Evolutionary conservation across 2,113 vertebrate species (phyloP).

Genomic region (Daubentonia madagascariensis): DNA sequence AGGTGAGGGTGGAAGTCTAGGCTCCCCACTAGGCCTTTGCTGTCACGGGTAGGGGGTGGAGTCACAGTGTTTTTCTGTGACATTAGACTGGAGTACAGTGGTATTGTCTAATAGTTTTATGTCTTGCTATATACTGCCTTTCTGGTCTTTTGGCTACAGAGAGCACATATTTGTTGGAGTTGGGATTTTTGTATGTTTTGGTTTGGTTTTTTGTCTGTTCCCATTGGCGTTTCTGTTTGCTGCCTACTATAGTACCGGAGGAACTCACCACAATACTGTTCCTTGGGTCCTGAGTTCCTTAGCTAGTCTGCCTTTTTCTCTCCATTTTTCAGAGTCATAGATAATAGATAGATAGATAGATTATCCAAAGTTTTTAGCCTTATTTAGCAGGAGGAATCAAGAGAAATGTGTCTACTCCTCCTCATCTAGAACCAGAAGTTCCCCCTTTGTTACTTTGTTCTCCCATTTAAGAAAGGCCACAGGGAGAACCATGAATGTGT

Average conservation of each 20-base stretch:
- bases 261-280: neutral
- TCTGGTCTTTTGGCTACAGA: constrained; percentile 9
- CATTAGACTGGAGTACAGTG: neutral
- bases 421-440: neutral
- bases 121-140: neutral
- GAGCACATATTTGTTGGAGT: neutral
- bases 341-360: neutral
- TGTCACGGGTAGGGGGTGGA: neutral
- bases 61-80: neutral
- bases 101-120: neutral
- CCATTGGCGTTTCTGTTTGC: neutral
- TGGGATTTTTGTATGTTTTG: neutral
- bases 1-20: neutral
- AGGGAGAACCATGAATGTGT: neutral
- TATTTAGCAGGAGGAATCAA: neutral
- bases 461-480: neutral
- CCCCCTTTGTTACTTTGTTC: neutral
- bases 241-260: neutral
- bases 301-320: neutral
- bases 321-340: neutral
- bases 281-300: neutral
- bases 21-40: neutral
- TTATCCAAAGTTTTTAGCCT: neutral
- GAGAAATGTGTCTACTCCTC: neutral
- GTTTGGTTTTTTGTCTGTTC: neutral